Conservation (phyloP, 2,113 vertebrate species). For the Chamaea fasciata region DNA sequence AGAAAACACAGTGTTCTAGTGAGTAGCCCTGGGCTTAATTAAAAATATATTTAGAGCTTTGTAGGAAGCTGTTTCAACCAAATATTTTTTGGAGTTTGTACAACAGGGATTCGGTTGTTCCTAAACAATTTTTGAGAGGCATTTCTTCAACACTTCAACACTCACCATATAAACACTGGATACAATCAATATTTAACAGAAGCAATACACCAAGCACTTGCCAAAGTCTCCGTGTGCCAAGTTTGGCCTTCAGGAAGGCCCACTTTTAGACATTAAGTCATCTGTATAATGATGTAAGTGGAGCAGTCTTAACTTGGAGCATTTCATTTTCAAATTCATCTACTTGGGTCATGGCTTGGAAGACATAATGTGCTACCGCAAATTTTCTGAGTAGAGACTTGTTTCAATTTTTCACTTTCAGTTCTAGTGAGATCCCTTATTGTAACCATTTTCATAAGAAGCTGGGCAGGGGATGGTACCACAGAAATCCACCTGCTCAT, state of each 20-base stretch:
- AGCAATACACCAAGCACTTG: neutral
- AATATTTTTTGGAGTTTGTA: neutral
- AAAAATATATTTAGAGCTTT: neutral
- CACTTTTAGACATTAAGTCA: neutral
- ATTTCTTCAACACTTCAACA: neutral
- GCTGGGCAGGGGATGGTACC: neutral
- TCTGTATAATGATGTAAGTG: neutral
- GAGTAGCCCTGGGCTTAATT: neutral
- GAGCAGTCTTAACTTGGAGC: neutral
- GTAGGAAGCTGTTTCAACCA: neutral
- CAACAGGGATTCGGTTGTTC: neutral
- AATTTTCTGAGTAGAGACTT: neutral
- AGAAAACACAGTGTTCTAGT: neutral
- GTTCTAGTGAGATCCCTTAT: neutral
- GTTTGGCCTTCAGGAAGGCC: neutral
- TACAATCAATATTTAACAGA: neutral
- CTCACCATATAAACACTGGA: neutral
- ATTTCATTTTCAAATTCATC: neutral
- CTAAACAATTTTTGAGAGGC: neutral
- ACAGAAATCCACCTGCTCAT: neutral
- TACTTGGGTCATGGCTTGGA: neutral
- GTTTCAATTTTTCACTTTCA: neutral
- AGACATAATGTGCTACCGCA: neutral
- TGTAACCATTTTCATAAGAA: neutral
- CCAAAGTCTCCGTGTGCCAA: neutral